Evolutionary conservation across 2,888 invertebrate species (phyloP).

Genomic region (Capitulum mitella): DNA sequence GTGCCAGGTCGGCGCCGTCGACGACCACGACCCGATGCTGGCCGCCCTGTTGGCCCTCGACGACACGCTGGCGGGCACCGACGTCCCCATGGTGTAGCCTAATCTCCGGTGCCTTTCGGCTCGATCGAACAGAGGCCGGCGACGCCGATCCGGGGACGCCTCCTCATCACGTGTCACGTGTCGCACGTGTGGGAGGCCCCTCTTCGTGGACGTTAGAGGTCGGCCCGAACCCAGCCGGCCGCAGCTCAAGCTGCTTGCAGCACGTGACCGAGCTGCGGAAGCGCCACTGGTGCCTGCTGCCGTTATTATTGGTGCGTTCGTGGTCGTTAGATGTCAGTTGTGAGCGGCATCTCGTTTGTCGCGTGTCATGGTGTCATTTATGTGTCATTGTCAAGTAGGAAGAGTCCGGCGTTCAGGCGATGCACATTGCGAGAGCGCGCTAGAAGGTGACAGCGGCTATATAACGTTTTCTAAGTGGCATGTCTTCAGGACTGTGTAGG

Average conservation of each 20-base stretch:
- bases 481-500: background rate
- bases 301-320: too few relatives aligned
- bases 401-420: background rate
- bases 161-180: too few relatives aligned
- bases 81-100: background rate
- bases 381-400: background rate
- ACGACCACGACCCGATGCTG: conserved; percentile 51
- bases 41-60: conserved; percentile 41
- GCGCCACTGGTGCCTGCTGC: too few relatives aligned
- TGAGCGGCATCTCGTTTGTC: background rate
- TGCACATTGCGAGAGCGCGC: background rate
- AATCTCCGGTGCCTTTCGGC: background rate
- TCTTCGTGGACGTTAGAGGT: too few relatives aligned
- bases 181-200: too few relatives aligned
- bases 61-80: background rate
- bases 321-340: background rate
- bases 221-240: too few relatives aligned
- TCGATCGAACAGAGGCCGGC: too few relatives aligned
- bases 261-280: too few relatives aligned
- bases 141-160: too few relatives aligned
- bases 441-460: background rate
- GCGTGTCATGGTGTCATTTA: background rate
- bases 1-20: background rate
- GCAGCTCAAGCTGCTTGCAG: too few relatives aligned
- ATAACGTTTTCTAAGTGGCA: background rate